Evolutionary conservation across 2,797 vertebrate genomes (phyloP), one percentile per base, ranked within the genome.

Genomic region (Sciurus vulgaris): DNA sequence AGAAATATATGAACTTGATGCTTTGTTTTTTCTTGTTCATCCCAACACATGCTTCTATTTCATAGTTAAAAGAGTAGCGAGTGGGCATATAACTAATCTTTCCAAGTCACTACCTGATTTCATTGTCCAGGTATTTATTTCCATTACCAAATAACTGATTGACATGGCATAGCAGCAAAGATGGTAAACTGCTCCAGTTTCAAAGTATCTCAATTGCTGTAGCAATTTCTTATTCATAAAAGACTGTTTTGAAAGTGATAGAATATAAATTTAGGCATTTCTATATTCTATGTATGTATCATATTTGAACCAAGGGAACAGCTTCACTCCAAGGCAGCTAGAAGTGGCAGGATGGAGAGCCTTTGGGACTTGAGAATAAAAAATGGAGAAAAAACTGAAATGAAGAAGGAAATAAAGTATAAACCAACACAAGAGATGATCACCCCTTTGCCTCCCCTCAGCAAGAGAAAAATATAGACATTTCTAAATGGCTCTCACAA

Each of bases 211-310:
- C 86, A 13, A 41, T 81, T 30, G 81, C 44, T 59, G 73, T 0
- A 88, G 26, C 2, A 41, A 91, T 87, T 74, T 86, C 44, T 82
- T 69, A 81, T 41, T 88, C 15, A 63, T 51, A 72, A 93, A 93
- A 44, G 51, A 41, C 14, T 33, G 13, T 67, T 93, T 93, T 78
- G 26, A 90, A 73, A 86, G 47, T 35, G 30, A 82, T 1, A 70
- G 28, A 81, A 73, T 77, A 54, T 61, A 20, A 28, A 72, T 30
- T 51, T 65, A 90, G 56, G 17, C 26, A 12, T 85, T 69, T 30
- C 63, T 61, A 30, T 54, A 73, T 15, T 85, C 28, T 72, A 4
- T 24, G 15, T 72, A 3, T 33, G 24, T 12, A 28, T 77, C 65
- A 79, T 81, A 81, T n/a, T 7, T n/a, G 63, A 47, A 70, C n/a